Evolutionary conservation across 2,113 vertebrate species (phyloP).

Genomic region (Oryzias melastigma): DNA sequence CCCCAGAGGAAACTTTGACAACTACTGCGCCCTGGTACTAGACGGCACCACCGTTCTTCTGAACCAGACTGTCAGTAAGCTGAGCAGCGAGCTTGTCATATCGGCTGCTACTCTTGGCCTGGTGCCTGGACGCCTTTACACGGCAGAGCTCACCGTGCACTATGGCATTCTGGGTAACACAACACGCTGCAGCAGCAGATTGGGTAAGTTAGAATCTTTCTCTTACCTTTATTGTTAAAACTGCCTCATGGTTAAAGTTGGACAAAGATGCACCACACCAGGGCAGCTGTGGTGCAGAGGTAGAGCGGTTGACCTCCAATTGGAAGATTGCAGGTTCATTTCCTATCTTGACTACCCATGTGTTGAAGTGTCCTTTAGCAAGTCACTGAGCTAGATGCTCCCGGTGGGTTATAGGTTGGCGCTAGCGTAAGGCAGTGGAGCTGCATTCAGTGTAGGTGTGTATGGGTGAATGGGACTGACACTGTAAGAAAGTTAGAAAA

Average conservation of each 20-base stretch:
- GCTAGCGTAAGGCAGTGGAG: too few relatives aligned
- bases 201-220: slow-evolving; percentile 74
- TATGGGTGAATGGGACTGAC: too few relatives aligned
- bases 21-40: slow-evolving; percentile 80
- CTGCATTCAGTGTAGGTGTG: too few relatives aligned
- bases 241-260: too few relatives aligned
- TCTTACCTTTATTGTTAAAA: background rate
- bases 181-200: slow-evolving; percentile 71
- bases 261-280: background rate
- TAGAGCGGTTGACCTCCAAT: too few relatives aligned
- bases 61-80: slow-evolving; percentile 74
- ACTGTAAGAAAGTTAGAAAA: too few relatives aligned
- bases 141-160: slow-evolving; percentile 78
- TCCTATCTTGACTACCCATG: too few relatives aligned
- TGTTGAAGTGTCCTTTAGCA: too few relatives aligned
- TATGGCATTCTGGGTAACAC: slow-evolving; percentile 80
- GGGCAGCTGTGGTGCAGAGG: background rate
- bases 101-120: slow-evolving; percentile 51
- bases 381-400: too few relatives aligned
- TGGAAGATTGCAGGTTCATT: too few relatives aligned
- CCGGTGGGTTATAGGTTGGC: too few relatives aligned
- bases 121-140: slow-evolving; percentile 83
- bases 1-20: slow-evolving; percentile 88
- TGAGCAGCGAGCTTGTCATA: slow-evolving; percentile 45
- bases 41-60: slow-evolving; percentile 71